Conservation (phyloP, 2,113 vertebrate species). For the Gadus macrocephalus region DNA sequence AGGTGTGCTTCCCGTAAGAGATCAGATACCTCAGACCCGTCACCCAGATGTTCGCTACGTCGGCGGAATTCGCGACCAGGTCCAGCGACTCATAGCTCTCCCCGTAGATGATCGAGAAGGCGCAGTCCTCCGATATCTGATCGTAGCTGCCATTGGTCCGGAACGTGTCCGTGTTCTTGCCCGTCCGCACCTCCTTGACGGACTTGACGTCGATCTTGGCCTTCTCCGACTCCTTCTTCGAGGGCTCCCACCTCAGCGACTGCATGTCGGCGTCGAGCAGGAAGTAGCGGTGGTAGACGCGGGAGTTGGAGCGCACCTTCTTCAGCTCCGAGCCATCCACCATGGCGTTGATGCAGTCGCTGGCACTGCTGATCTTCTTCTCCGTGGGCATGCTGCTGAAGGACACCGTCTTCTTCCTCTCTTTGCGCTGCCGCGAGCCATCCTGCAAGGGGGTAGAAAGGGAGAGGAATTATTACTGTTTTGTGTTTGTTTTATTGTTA, state of each 20-base stretch:
- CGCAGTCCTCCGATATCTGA: constrained; percentile 97
- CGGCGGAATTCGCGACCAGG: constrained; percentile 94
- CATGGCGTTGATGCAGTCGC: constrained; percentile 93
- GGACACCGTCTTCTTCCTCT: constrained; percentile 94
- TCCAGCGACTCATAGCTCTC: constrained; percentile 96
- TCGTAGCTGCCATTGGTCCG: constrained; percentile 94
- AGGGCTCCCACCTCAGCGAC: constrained; percentile 93
- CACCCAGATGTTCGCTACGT: constrained; percentile 96
- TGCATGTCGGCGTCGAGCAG: constrained; percentile 96
- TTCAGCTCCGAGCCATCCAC: constrained; percentile 92
- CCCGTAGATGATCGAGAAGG: constrained; percentile 93
- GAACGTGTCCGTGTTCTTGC: constrained; percentile 97
- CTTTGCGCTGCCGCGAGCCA: constrained; percentile 88
- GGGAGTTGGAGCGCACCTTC: constrained; percentile 93
- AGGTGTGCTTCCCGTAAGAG: constrained; percentile 93
- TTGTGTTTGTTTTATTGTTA: too few species aligned
- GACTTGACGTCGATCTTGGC: constrained; percentile 96
- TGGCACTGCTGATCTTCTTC: constrained; percentile 95
- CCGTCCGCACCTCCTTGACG: constrained; percentile 94
- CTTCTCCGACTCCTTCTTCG: constrained; percentile 97
- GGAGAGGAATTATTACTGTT: not conserved
- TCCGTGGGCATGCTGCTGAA: constrained; percentile 98
- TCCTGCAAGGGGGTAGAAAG: constrained; percentile 71
- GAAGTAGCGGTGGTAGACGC: constrained; percentile 91
- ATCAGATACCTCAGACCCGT: constrained; percentile 95